These are phyloP conservation scores for Melanotaenia nigrans DNA, from an alignment of 2,797 vertebrate genomes.

Conservation along the genomic window DNA sequence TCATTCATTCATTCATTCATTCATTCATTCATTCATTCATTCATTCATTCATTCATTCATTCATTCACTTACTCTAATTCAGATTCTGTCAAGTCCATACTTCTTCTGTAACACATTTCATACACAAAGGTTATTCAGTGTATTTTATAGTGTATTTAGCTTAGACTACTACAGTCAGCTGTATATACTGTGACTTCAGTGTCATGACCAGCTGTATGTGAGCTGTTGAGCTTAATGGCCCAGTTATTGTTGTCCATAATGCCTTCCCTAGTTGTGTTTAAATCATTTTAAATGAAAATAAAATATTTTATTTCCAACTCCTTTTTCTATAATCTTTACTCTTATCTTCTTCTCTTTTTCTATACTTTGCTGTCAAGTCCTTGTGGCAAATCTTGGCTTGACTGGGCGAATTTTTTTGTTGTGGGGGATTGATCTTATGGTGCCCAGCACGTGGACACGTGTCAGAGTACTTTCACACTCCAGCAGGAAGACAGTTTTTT, in stretches of 20 bases:
- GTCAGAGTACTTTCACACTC: constrained; percentile 54
- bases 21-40: too few species aligned
- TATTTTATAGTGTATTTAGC: constrained; percentile 27
- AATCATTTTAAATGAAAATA: constrained; percentile 55
- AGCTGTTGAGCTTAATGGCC: constrained; percentile 84
- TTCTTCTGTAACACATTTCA: not conserved
- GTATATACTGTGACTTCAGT: constrained; percentile 45
- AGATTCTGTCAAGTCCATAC: constrained; percentile 30
- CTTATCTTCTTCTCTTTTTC: constrained; percentile 25
- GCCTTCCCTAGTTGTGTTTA: constrained; percentile 80
- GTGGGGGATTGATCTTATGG: constrained; percentile 47
- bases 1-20: too few species aligned
- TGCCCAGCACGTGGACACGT: constrained; percentile 35
- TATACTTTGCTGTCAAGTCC: constrained; percentile 59
- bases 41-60: too few species aligned
- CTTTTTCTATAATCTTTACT: constrained; percentile 36
- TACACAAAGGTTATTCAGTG: not conserved
- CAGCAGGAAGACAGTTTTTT: constrained; percentile 21
- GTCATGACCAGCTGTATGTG: constrained; percentile 75
- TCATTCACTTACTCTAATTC: not conserved
- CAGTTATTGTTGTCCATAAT: constrained; percentile 82
- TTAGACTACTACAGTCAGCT: constrained; percentile 46
- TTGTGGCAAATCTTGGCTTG: constrained; percentile 65
- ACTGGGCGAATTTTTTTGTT: constrained; percentile 60
- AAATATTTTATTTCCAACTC: constrained; percentile 41